These are phyloP conservation scores for Fukomys damarensis DNA, from an alignment of 2,113 vertebrate genomes.

Conservation along the genomic window DNA sequence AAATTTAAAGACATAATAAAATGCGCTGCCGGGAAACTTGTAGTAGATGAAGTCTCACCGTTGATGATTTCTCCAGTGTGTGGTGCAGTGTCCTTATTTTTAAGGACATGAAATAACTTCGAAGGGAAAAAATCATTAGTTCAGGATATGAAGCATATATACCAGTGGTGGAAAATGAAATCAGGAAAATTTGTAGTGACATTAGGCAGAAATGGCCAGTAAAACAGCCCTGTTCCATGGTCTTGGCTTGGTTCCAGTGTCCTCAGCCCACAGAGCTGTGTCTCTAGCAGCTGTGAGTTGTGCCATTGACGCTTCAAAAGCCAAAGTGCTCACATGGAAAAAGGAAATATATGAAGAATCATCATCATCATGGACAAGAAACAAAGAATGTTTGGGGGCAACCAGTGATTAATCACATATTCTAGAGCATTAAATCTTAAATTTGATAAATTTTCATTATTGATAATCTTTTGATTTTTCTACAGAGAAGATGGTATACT, in stretches of 20 bases:
- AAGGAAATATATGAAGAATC: slow-evolving; percentile 93
- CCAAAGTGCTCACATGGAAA: slow-evolving; percentile 94
- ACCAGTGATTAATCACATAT: slow-evolving; percentile 63
- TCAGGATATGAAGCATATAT: slow-evolving; percentile 95
- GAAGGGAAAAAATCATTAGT: slow-evolving; percentile 90
- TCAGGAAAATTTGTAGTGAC: slow-evolving; percentile 91
- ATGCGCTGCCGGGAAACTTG: slow-evolving; percentile 90
- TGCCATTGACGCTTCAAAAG: slow-evolving; percentile 92
- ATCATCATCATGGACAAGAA: slow-evolving; percentile 92
- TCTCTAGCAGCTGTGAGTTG: slow-evolving; percentile 92
- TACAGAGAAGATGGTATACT: background rate
- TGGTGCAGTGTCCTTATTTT: slow-evolving; percentile 93
- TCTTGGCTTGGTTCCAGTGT: slow-evolving; percentile 93
- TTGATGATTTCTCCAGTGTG: slow-evolving; percentile 89
- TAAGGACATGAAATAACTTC: slow-evolving; percentile 95
- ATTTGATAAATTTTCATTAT: background rate
- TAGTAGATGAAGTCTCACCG: slow-evolving; percentile 89
- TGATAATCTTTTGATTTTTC: slow-evolving; percentile 4
- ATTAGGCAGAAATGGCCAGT: slow-evolving; percentile 92
- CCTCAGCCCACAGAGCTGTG: slow-evolving; percentile 92
- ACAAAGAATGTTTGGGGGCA: slow-evolving; percentile 92
- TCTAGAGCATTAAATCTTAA: background rate
- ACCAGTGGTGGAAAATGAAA: slow-evolving; percentile 93
- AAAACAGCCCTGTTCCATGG: slow-evolving; percentile 91
- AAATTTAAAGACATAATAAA: slow-evolving; percentile 87